Conservation (phyloP, 2,797 vertebrate species). For the Gymnopithys bicolor region DNA sequence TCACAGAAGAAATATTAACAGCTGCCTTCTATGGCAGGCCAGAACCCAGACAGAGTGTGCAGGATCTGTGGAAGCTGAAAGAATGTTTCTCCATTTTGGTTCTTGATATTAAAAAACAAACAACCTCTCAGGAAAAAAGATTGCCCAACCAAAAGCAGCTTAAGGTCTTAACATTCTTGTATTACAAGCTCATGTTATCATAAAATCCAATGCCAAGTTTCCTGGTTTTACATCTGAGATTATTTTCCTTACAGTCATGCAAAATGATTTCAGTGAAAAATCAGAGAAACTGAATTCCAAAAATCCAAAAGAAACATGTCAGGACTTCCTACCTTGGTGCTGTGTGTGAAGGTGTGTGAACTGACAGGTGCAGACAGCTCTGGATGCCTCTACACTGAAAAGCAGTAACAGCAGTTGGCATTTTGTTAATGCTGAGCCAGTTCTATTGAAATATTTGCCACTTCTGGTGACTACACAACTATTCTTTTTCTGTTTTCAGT, state of each 20-base stretch:
- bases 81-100: conserved; percentile 26
- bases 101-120: conserved; percentile 27
- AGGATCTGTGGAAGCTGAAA: not conserved
- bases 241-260: conserved; percentile 5
- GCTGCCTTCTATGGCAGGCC: not conserved
- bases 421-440: not conserved
- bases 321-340: not conserved
- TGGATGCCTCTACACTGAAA: not conserved
- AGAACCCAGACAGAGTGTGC: not conserved
- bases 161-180: conserved; percentile 70
- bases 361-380: not conserved
- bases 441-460: not conserved
- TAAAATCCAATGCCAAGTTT: conserved; percentile 39
- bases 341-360: not conserved
- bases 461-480: not conserved
- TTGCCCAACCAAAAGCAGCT: conserved; percentile 55
- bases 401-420: not conserved
- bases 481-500: not conserved
- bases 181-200: conserved; percentile 57
- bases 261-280: not conserved
- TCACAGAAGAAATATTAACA: not conserved
- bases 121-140: conserved; percentile 1
- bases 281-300: not conserved
- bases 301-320: not conserved
- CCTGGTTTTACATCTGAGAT: conserved; percentile 20